These are phyloP conservation scores for Amphimedon queenslandica DNA, from an alignment of 37 sponge, comb jelly and placozoan genomes.

Conservation along the genomic window DNA sequence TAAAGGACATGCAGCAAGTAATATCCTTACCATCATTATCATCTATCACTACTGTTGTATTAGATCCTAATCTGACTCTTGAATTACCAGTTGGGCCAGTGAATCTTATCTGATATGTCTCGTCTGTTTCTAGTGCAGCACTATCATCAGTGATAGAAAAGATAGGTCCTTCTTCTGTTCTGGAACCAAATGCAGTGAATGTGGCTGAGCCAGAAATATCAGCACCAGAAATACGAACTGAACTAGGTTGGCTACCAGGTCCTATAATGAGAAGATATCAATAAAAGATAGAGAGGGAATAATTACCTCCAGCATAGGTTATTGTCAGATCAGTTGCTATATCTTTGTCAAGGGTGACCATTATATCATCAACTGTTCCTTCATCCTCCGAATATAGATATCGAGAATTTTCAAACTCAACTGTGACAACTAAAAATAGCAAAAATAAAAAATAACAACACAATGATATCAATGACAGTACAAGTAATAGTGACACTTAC, in stretches of 20 bases:
- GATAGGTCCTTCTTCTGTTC: not conserved
- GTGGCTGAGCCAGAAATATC: not conserved
- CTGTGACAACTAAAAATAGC: constrained; percentile 2
- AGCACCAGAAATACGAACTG: not conserved
- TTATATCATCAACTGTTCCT: not conserved
- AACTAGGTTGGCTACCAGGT: not conserved
- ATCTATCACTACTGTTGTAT: too few species aligned
- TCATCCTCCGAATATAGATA: not conserved
- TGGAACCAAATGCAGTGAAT: not conserved
- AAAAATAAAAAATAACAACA: not conserved
- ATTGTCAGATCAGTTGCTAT: not conserved
- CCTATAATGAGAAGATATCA: not conserved
- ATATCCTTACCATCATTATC: too few species aligned
- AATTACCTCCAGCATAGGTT: not conserved
- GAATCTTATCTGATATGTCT: not conserved
- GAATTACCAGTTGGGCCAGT: not conserved
- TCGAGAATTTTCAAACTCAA: not conserved
- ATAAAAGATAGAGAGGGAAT: not conserved
- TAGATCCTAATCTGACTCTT: not conserved
- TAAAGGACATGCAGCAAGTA: too few species aligned
- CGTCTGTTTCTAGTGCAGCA: constrained; percentile 8
- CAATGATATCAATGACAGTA: not conserved
- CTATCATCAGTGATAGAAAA: constrained; percentile 3
- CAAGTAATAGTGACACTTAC: not conserved
- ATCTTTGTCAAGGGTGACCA: not conserved